Base-by-base conservation (phyloP, 2,113 vertebrate species). In the Grus americana region DNA sequence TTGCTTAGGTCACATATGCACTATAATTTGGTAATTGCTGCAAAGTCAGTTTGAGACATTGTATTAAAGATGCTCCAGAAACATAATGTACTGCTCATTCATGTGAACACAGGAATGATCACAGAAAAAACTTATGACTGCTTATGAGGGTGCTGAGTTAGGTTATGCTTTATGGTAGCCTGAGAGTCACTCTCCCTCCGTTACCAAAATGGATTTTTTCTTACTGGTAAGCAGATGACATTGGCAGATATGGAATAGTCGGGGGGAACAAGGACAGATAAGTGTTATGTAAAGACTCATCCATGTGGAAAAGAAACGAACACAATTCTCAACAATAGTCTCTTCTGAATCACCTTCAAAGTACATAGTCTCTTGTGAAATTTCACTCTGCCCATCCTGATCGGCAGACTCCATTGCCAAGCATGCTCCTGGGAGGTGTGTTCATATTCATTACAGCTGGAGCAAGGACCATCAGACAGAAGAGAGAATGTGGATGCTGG, bases 21-120 rank as follows among this genome's bases (percentile, higher is more conserved):
- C 34, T 87, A 50, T 59, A 65, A 70, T 88, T 95, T 30, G 17
- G 19, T 82, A 78, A 88, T 62, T 88, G 36, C 54, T 80, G 58
- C 6, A 67, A 87, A 86, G 92, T 82, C 55, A 66, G 10, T 86
- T 93, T 92, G 90, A 95, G 27, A 66, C 11, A 49, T 9, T 47
- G 32, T 36, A 40, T 61, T 93, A 88, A 83, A 70, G 71, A 49
- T 66, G 66, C 3, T 80, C 2, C 18, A 66, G 71, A 72, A 93
- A 57, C 21, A 34, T 21, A 70, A 61, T 38, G 18, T 65, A 46
- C 62, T 82, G 57, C 18, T 83, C 40, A 66, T 52, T 88, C 79
- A 52, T 86, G 40, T 82, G 63, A 88, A 40, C 19, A 54, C 15
- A 36, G 24, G 18, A 71, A 74, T n/a, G 29, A 59, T 14, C 44